phyloP scores from a whole-genome alignment of 1,140 invertebrate genomes.

The Orchestia grillus region DNA sequence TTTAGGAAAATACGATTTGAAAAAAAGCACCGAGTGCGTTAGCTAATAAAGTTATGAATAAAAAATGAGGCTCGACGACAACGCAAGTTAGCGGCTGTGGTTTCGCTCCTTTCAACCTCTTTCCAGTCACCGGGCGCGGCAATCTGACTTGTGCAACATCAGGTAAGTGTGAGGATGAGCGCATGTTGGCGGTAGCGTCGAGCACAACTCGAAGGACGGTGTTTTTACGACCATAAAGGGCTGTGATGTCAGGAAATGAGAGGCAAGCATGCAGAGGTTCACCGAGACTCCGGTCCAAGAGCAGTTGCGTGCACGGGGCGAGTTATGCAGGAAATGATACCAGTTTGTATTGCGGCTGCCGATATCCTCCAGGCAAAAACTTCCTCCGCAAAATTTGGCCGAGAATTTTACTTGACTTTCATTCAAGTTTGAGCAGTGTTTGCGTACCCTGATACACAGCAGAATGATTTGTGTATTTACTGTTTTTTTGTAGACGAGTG shows the following conservation, averaged over 20 bases:
- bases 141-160: neutral
- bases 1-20: no score
- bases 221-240: neutral
- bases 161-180: neutral
- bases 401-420: neutral
- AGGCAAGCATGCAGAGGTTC: constrained; percentile 32
- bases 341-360: constrained; percentile 24
- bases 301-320: constrained; percentile 6
- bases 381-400: neutral
- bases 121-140: neutral
- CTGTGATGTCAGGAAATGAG: constrained; percentile 36
- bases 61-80: neutral
- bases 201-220: neutral
- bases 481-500: neutral
- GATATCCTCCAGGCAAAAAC: constrained; percentile 18
- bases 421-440: neutral
- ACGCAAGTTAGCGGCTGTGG: neutral
- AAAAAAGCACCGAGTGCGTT: no score
- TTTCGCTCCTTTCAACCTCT: neutral
- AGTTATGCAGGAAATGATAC: constrained; percentile 13
- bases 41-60: no score
- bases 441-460: neutral
- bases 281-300: neutral
- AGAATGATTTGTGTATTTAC: neutral
- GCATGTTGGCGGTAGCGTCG: neutral